Evolutionary conservation across 35 echinoderm and acorn worm genomes (phyloP).

Genomic region (Ptychodera flava): DNA sequence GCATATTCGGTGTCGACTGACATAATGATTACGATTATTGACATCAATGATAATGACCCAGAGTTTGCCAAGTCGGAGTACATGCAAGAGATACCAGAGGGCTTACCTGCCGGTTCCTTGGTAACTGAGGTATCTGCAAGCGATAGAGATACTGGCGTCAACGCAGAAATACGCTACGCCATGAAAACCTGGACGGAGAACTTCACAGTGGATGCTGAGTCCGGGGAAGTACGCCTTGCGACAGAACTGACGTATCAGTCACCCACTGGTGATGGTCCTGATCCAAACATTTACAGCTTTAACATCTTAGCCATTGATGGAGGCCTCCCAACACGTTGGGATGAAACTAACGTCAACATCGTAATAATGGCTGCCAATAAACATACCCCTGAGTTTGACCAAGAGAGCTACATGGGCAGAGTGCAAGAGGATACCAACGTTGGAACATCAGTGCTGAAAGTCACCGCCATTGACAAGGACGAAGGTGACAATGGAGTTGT

Average conservation of each 20-base stretch:
- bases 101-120: constrained; percentile 30
- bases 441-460: constrained; percentile 37
- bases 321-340: constrained; percentile 67
- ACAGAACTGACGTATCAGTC: constrained; percentile 46
- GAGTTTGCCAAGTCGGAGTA: constrained; percentile 30
- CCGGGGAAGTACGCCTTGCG: constrained; percentile 46
- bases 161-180: constrained; percentile 44
- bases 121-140: constrained; percentile 44
- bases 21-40: constrained; percentile 61
- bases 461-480: constrained; percentile 51
- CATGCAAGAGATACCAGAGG: constrained; percentile 38
- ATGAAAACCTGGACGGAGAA: constrained; percentile 55
- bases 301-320: constrained; percentile 64
- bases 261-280: constrained; percentile 8
- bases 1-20: constrained; percentile 40
- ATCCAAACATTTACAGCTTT: constrained; percentile 74
- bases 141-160: constrained; percentile 57
- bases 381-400: constrained; percentile 66
- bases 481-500: constrained; percentile 80
- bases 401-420: constrained; percentile 54
- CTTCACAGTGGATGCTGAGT: constrained; percentile 55
- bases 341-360: constrained; percentile 47
- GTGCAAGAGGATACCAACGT: constrained; percentile 34
- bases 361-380: constrained; percentile 67
- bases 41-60: constrained; percentile 87